Percentiles rank a stretch among this genome's conserved stretches.
Evolutionary conservation across 2,888 invertebrate genomes (phyloP).

Genomic region (Trichacis sp.): DNA sequence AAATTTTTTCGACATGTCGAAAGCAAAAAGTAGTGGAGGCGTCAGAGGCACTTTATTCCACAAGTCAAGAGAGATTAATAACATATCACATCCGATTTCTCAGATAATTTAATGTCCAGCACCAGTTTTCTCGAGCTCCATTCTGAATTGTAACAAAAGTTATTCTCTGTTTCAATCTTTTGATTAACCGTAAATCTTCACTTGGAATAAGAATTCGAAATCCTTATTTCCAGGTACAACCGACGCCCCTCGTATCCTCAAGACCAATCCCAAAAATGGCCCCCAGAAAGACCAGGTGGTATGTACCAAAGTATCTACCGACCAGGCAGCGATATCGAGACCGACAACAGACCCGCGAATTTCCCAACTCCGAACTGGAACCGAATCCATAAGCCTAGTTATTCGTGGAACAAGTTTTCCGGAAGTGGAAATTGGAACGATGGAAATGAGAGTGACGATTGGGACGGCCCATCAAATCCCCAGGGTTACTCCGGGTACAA

Average conservation of each 20-base stretch:
- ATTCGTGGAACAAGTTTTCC: slow-evolving; percentile 48
- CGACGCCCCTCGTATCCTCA: slow-evolving; percentile 42
- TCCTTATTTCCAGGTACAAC: slow-evolving; percentile 53
- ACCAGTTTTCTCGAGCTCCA: too few relatives aligned
- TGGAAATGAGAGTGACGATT: slow-evolving; percentile 42
- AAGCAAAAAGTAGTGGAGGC: too few relatives aligned
- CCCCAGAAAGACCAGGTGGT: slow-evolving; percentile 67
- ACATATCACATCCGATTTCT: too few relatives aligned
- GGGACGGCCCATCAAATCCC: slow-evolving; percentile 53
- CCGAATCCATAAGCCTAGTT: slow-evolving; percentile 50
- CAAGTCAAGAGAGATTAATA: too few relatives aligned
- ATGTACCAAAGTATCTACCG: slow-evolving; percentile 65
- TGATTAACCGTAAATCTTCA: too few relatives aligned
- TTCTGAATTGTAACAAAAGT: too few relatives aligned
- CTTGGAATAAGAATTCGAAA: too few relatives aligned
- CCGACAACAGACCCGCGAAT: slow-evolving; percentile 72
- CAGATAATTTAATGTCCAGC: too few relatives aligned
- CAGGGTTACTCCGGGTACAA: slow-evolving; percentile 43
- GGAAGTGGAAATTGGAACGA: slow-evolving; percentile 40
- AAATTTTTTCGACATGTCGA: too few relatives aligned
- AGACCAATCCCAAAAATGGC: slow-evolving; percentile 64
- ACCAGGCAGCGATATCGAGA: slow-evolving; percentile 70
- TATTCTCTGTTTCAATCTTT: too few relatives aligned
- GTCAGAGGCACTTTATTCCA: too few relatives aligned
- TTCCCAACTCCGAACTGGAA: slow-evolving; percentile 68